Evolutionary conservation across 2,888 invertebrate genomes (phyloP), one percentile per base, ranked within the genome.

Genomic region (Mesodorylaimus sp.): DNA sequence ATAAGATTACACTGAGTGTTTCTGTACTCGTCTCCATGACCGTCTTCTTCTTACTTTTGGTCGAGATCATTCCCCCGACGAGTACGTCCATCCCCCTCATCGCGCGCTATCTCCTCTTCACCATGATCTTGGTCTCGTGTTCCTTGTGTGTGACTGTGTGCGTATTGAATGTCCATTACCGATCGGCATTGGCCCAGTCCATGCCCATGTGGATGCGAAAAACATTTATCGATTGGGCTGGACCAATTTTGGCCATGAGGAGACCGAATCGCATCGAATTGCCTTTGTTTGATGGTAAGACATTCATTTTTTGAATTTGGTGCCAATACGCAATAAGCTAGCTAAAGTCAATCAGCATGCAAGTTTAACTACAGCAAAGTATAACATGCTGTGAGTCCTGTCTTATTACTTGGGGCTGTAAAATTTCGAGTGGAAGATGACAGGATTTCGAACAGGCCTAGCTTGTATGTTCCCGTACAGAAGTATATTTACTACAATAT

Each of bases 1-100:
- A 95, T 73, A 95, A 95, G 77, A 91, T 97, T 62, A 88, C 93
- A 65, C 78, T 97, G 66, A 93, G 93, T 74, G 89, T 95, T 69
- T 93, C 91, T 61, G 91, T 97, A 73, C 81, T 97, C 62, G 85
- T 97, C 65, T 91, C 95, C 56, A 77, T 97, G 68, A 95, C 95
- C 66, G 91, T 97, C 75, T 97, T 95, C 77, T 95, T 97, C 77
- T 77, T 97, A 69, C 79, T 97, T 64, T 75, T 97, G 70, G 93
- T 61, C 24, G 79, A 73, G 57, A 93, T 95, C 70, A 95, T 97
- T 70, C 95, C 97, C 53, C 95, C 95, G 54, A 97, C 95, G 16
- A 91, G 91, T 49, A 75, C 95, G 65, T 93, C 69, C 2, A 70
- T 71, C 7, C 73, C 73, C 1, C 62, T 73, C 29, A 71, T 73